Evolutionary conservation across 1,140 invertebrate genomes (phyloP), one percentile per base, ranked within the genome.

Genomic region (Aphis gossypii): DNA sequence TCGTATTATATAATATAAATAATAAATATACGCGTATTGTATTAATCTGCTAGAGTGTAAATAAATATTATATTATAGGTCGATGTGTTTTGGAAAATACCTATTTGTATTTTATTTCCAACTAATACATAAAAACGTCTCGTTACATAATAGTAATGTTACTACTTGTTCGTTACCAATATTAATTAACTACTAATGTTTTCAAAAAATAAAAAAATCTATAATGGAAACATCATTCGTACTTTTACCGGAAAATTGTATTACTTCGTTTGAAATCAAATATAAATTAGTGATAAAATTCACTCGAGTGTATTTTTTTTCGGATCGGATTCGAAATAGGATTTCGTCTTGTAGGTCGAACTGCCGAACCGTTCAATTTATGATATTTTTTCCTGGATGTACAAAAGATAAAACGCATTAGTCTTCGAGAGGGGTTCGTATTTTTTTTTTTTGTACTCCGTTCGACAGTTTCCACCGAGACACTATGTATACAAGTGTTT

Each of bases 261-360:
- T 44, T 88, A 44, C 41, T 92, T n/a, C n/a, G 9, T 41, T 48
- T 88, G 41, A 88, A 88, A 88, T 88, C 30, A 30, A 44, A 88
- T 48, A 88, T 88, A 88, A 46, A 95, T 96, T 95, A 83, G 21
- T 83, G n/a, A 83, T 38, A 83, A 21, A 83, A 83, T 83, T 83
- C 82, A 83, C 82, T 21, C 38, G 35, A 83, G 38, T 41, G 38
- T 83, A 76, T n/a, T 76, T 76, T 76, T 82, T 38, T 82, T 41
- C 8, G 35, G 21, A 38, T 83, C 82, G 21, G 21, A 83, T 83
- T 83, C 38, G 38, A 83, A 83, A 83, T 83, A 83, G 38, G n/a
- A 83, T 83, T 83, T 83, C 82, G 82, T 83, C 82, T 83, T 83
- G 82, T 35, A 83, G 35, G 82, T 83, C 60, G 30, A 76, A 76